Conservation (phyloP, 2,797 vertebrate genomes). For the Nyctibius grandis region DNA sequence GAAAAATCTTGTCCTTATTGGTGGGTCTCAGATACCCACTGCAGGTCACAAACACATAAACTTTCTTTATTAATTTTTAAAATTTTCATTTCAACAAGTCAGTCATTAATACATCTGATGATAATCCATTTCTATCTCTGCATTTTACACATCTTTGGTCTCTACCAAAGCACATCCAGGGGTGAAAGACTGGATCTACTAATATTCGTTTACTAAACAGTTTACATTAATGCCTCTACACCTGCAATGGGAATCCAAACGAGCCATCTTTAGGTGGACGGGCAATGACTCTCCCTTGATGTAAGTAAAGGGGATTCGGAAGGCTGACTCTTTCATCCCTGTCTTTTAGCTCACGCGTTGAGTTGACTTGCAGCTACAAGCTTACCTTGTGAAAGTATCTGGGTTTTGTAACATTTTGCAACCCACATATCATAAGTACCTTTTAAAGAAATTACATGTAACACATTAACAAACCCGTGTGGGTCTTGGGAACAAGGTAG, state of each 20-base stretch:
- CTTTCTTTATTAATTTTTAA: not conserved
- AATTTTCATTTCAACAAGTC: not conserved
- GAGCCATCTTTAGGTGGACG: not conserved
- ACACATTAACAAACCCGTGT: not conserved
- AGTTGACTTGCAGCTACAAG: not conserved
- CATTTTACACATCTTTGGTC: not conserved
- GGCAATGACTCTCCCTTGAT: no score
- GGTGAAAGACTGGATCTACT: not conserved
- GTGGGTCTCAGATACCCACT: not conserved
- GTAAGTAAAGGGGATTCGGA: not conserved
- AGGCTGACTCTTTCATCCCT: not conserved
- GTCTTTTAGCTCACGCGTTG: not conserved
- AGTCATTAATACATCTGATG: not conserved
- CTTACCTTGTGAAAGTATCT: not conserved
- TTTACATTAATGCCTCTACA: not conserved
- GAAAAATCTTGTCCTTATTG: not conserved
- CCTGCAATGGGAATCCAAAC: not conserved
- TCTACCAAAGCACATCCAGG: not conserved
- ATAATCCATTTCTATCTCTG: not conserved
- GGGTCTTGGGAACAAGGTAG: not conserved
- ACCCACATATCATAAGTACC: not conserved
- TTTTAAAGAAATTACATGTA: not conserved
- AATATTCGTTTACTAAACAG: not conserved
- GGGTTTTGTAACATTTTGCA: not conserved
- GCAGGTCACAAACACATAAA: not conserved